These are phyloP conservation scores for Drosophila birchii DNA, from an alignment of 2,888 invertebrate species.

Conservation along the genomic window DNA sequence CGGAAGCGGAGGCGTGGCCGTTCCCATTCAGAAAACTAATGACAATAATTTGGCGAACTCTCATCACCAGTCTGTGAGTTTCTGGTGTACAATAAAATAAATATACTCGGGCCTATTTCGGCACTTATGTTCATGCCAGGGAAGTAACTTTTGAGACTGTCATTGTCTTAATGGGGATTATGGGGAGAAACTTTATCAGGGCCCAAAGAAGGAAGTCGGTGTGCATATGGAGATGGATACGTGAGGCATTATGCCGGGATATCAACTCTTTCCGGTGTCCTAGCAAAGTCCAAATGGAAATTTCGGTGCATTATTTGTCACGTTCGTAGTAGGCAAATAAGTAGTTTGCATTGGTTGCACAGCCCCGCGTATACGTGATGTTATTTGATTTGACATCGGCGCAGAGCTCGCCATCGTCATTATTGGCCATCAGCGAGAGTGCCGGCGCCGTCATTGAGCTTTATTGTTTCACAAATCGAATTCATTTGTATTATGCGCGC, in stretches of 20 bases:
- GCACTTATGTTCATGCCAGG: constrained; percentile 57
- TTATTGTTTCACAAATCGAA: constrained; percentile 79
- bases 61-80: constrained; percentile 51
- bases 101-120: constrained; percentile 61
- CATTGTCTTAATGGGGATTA: constrained; percentile 48
- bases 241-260: constrained; percentile 47
- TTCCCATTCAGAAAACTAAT: constrained; percentile 68
- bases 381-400: constrained; percentile 61
- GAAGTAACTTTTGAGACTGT: constrained; percentile 58
- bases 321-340: constrained; percentile 65
- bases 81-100: constrained; percentile 72
- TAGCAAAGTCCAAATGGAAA: constrained; percentile 43
- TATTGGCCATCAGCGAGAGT: constrained; percentile 47
- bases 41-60: constrained; percentile 77
- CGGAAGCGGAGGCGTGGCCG: constrained; percentile 4
- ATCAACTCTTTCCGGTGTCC: constrained; percentile 57
- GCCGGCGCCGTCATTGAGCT: constrained; percentile 61
- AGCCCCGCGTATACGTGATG: constrained; percentile 68
- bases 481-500: constrained; percentile 73
- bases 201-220: constrained; percentile 4
- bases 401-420: constrained; percentile 15
- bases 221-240: constrained; percentile 40
- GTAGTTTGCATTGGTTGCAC: constrained; percentile 37
- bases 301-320: constrained; percentile 69
- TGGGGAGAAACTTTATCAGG: constrained; percentile 24